These are phyloP conservation scores for Drosophila colorata DNA, from an alignment of 2,888 invertebrate species.

Conservation along the genomic window DNA sequence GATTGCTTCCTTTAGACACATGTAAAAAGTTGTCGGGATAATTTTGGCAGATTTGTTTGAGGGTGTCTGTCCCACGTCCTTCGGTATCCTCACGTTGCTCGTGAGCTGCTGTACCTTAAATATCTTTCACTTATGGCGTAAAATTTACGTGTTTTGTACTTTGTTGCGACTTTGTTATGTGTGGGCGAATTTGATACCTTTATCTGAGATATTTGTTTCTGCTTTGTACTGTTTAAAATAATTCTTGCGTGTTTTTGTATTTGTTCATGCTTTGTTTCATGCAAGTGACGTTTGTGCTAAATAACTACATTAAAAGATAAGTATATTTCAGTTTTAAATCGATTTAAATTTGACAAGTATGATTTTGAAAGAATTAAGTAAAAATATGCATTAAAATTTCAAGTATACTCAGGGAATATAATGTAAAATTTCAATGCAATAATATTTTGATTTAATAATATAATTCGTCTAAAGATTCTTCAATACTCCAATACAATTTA, in stretches of 20 bases:
- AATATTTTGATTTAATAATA: too few species aligned
- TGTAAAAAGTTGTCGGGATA: constrained; percentile 51
- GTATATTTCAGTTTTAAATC: too few species aligned
- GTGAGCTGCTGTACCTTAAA: constrained; percentile 22
- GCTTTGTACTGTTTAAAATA: background rate
- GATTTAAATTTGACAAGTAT: too few species aligned
- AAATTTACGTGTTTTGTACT: constrained; percentile 24
- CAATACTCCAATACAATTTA: too few species aligned
- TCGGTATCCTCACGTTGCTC: constrained; percentile 1
- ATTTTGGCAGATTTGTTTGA: constrained; percentile 52
- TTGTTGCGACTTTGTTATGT: background rate
- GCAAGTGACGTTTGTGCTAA: too few species aligned
- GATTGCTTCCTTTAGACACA: constrained; percentile 55
- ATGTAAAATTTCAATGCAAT: too few species aligned
- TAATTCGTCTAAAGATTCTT: too few species aligned
- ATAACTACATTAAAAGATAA: too few species aligned
- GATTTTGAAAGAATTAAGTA: too few species aligned
- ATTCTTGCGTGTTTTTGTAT: background rate
- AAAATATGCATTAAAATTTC: too few species aligned
- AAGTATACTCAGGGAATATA: too few species aligned
- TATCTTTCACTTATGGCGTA: constrained; percentile 28
- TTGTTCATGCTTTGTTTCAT: too few species aligned
- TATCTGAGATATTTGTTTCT: constrained; percentile 8
- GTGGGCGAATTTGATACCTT: background rate
- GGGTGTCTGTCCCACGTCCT: constrained; percentile 12